Evolutionary conservation across 2,797 vertebrate species (phyloP).

Genomic region (Neosalanx taihuensis): DNA sequence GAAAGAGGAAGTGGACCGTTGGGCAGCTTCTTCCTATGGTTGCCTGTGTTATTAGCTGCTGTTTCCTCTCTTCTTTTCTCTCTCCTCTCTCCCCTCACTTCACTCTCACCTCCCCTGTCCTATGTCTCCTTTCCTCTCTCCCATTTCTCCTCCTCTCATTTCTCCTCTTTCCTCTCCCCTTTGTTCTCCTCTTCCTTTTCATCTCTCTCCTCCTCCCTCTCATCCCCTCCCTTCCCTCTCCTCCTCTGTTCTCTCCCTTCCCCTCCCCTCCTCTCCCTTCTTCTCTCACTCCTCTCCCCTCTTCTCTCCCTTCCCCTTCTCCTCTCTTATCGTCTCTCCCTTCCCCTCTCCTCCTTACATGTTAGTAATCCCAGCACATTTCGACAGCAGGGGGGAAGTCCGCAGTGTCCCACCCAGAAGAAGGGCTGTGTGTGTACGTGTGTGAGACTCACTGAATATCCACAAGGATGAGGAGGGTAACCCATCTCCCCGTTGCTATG

Average conservation of each 20-base stretch:
- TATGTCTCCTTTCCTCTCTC: background rate
- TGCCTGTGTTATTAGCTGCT: background rate
- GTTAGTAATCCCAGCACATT: constrained; percentile 48
- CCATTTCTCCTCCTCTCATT: background rate
- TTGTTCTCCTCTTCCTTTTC: background rate
- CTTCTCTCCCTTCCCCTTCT: background rate
- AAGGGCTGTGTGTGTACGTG: constrained; percentile 15
- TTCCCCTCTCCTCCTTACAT: constrained; percentile 20
- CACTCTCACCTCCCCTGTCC: background rate
- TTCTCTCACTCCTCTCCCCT: background rate
- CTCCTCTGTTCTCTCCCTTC: background rate
- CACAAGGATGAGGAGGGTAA: constrained; percentile 55
- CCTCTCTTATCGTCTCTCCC: background rate
- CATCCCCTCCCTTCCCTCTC: background rate
- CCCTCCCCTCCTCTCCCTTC: background rate
- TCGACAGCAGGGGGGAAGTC: constrained; percentile 53
- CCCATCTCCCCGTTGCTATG: constrained; percentile 70
- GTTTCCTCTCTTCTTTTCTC: background rate
- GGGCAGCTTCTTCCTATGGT: background rate
- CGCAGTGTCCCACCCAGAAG: constrained; percentile 42
- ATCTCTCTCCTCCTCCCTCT: background rate
- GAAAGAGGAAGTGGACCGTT: constrained; percentile 4
- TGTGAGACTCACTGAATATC: constrained; percentile 34
- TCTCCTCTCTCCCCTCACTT: background rate
- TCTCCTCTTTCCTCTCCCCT: background rate